Evolutionary conservation across 2,113 vertebrate species (phyloP), one percentile per base, ranked within the genome.

Genomic region (Centrocercus urophasianus): DNA sequence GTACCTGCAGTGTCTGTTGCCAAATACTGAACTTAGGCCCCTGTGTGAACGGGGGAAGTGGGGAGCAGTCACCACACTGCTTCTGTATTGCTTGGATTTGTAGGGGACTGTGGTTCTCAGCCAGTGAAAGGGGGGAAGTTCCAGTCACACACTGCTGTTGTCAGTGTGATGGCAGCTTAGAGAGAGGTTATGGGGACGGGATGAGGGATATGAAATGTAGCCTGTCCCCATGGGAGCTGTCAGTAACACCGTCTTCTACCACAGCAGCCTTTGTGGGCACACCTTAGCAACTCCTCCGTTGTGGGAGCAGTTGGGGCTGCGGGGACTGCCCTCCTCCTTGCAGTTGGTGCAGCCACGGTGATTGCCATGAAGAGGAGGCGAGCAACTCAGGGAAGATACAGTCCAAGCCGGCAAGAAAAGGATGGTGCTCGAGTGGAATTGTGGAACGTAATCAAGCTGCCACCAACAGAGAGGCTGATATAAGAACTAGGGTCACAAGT

Each of bases 401-500:
- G 97, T 72, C 97, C 97, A 3, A 97, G 97, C 86, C 96, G 96
- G 1, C 97, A 98, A 17, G 97, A 97, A 74, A 97, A 97, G 19
- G 96, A 97, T 6, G 97, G 97, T 34, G 96, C 96, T 1, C 94
- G 97, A 24, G 96, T 97, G 86, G 97, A 98, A 40, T 97, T 97
- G 97, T 97, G 96, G 97, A 97, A 97, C 1, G 96, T 97, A 3
- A 95, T 97, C 81, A 97, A 98, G 95, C 93, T 98, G 91, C 97
- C 97, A 30, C 97, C 97, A 2, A 96, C 96, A 0, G 97, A 98
- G 92, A 79, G 97, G 85, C 96, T 98, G 70, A 98, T 97, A 22
- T 97, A 67, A 96, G 76, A 22, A 1, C 45, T 5, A 57, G 52
- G 75, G 6, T 20, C 15, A 19, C 27, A 27, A 48, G 11, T 59